Conservation (phyloP, 2,888 invertebrate genomes). For the Scaptomyza tumidula region DNA sequence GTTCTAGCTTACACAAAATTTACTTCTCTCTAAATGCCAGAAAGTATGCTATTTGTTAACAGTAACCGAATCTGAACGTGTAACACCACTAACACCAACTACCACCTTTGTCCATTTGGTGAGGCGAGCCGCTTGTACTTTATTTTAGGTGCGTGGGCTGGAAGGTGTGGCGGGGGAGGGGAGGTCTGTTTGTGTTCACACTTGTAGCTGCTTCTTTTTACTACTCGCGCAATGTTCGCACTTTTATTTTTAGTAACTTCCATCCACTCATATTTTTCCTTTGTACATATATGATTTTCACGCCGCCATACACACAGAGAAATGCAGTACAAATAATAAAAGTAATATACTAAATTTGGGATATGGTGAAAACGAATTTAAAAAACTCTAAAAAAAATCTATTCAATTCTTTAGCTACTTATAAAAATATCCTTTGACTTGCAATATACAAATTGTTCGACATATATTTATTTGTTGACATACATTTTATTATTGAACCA, state of each 20-base stretch:
- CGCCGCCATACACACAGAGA: slow-evolving; percentile 44
- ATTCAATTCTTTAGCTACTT: too few species aligned
- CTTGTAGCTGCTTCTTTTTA: slow-evolving; percentile 13
- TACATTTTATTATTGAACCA: too few species aligned
- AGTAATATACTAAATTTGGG: slow-evolving; percentile 10
- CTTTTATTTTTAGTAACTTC: slow-evolving; percentile 67
- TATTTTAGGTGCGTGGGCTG: not conserved
- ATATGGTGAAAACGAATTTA: not conserved
- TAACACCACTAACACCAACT: slow-evolving; percentile 26
- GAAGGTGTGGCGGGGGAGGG: too few species aligned
- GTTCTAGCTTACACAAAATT: slow-evolving; percentile 16
- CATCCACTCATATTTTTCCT: slow-evolving; percentile 64
- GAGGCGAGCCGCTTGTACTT: not conserved
- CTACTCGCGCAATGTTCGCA: slow-evolving; percentile 25
- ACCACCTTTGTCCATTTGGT: slow-evolving; percentile 27
- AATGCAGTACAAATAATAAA: slow-evolving; percentile 64
- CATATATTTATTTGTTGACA: too few species aligned
- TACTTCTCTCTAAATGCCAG: slow-evolving; percentile 6
- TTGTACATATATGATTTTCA: slow-evolving; percentile 63
- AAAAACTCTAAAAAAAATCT: slow-evolving; percentile 38
- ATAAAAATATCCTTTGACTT: too few species aligned
- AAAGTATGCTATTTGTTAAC: slow-evolving; percentile 33
- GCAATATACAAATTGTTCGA: too few species aligned
- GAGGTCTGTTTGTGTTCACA: not conserved
- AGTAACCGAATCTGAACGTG: slow-evolving; percentile 20